Percentiles rank a stretch among this genome's conserved stretches.
Evolutionary conservation across 2,797 vertebrate species (phyloP).

Genomic region (Picus viridis): DNA sequence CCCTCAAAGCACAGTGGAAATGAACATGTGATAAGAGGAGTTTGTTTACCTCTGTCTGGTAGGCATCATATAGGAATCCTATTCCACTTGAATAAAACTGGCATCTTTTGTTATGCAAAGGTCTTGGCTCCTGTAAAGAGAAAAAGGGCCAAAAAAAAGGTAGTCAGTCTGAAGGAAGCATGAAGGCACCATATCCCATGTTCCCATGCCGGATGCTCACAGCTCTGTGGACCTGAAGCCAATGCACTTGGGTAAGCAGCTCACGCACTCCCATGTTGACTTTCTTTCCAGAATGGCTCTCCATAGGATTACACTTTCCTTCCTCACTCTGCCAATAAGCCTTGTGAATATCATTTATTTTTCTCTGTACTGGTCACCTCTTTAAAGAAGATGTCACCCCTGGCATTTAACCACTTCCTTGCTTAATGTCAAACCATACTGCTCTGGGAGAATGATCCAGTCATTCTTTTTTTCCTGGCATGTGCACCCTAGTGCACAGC

Average conservation of each 20-base stretch:
- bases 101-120: conserved; percentile 87
- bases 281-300: background rate
- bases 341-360: background rate
- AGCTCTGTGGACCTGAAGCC: background rate
- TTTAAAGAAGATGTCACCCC: background rate
- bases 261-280: rapidly evolving
- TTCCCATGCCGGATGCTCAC: background rate
- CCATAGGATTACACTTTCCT: background rate
- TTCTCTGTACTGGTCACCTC: background rate
- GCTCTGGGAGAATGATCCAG: background rate
- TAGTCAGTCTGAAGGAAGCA: background rate
- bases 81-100: conserved; percentile 86
- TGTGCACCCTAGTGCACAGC: background rate
- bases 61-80: conserved; percentile 86
- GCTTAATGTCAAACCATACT: background rate
- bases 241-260: background rate
- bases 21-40: rapidly evolving
- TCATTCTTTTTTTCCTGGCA: background rate
- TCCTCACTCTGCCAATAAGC: background rate
- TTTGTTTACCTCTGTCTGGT: conserved; percentile 87
- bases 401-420: background rate
- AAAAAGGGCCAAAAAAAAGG: background rate
- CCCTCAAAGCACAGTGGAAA: background rate
- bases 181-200: background rate
- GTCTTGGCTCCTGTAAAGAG: conserved; percentile 85